Evolutionary conservation across 2,888 invertebrate genomes (phyloP).

Genomic region (Chalcosyrphus nemorum): DNA sequence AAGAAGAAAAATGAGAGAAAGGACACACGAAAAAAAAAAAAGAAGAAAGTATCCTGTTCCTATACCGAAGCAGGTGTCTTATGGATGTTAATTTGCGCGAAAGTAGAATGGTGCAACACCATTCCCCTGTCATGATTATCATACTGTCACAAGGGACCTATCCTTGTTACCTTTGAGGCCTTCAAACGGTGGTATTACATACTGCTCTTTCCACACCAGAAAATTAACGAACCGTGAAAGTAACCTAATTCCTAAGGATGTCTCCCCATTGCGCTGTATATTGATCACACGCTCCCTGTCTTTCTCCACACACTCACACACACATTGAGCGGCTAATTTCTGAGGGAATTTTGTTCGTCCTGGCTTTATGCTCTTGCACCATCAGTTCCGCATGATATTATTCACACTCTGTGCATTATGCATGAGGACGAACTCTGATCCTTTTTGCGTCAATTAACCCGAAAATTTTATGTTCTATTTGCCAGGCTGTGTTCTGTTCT

Average conservation of each 20-base stretch:
- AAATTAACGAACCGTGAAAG: slow-evolving; percentile 65
- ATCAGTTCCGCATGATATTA: slow-evolving; percentile 15
- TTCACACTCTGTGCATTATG: slow-evolving; percentile 63
- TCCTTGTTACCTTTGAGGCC: slow-evolving; percentile 25
- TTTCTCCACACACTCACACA: background rate
- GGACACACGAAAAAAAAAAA: background rate
- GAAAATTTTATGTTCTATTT: slow-evolving; percentile 35
- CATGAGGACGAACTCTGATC: slow-evolving; percentile 64
- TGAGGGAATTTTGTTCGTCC: slow-evolving; percentile 24
- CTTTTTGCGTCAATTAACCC: slow-evolving; percentile 72
- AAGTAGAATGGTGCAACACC: background rate
- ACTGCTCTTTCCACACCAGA: background rate
- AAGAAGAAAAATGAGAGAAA: background rate
- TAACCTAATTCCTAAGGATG: slow-evolving; percentile 57
- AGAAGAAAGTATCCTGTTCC: background rate
- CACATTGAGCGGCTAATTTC: too few relatives aligned
- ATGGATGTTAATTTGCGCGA: slow-evolving; percentile 4
- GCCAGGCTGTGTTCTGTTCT: background rate
- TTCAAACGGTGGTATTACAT: background rate
- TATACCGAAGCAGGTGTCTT: slow-evolving; percentile 37
- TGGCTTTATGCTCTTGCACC: background rate
- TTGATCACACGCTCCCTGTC: background rate
- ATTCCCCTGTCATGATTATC: background rate
- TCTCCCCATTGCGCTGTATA: background rate
- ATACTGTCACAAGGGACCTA: slow-evolving; percentile 29